Percentiles rank a stretch among this genome's conserved stretches.
These are phyloP conservation scores for Hestina assimilis DNA, from an alignment of 1,140 invertebrate genomes.

Conservation along the genomic window DNA sequence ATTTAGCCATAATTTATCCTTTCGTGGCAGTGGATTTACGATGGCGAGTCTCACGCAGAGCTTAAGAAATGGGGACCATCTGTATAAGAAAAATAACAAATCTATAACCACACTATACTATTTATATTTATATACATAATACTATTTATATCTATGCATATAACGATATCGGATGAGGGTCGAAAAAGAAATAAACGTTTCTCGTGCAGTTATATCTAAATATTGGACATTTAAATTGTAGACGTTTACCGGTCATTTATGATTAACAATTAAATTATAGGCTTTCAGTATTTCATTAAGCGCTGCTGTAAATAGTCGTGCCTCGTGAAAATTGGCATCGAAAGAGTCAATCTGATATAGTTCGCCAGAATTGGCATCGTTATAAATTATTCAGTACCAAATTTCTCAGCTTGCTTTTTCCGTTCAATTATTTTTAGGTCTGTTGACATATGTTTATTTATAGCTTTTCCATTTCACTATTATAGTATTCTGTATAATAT, in stretches of 20 bases:
- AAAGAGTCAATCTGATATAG: conserved; percentile 18
- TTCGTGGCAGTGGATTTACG: conserved; percentile 1
- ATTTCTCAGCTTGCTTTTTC: conserved; percentile 6
- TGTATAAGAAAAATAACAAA: neutral
- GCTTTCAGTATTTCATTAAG: neutral
- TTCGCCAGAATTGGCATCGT: neutral
- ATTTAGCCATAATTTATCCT: conserved; percentile 1
- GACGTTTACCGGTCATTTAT: no score
- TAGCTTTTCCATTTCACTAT: no score
- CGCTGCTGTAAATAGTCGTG: neutral
- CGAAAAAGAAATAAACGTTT: no score
- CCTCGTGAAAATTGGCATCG: conserved; percentile 12
- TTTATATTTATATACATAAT: no score
- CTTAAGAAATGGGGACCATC: neutral
- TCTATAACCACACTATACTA: neutral
- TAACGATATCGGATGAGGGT: no score
- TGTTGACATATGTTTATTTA: no score
- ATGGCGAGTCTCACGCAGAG: conserved; percentile 9
- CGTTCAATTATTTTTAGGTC: neutral
- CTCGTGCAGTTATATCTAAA: no score
- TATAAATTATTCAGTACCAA: conserved; percentile 14
- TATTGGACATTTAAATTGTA: no score
- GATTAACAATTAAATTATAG: no score
- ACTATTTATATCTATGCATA: no score
- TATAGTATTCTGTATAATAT: no score